Base-by-base conservation (phyloP, 2,888 invertebrate genomes). In the Protodeltote pygarga region DNA sequence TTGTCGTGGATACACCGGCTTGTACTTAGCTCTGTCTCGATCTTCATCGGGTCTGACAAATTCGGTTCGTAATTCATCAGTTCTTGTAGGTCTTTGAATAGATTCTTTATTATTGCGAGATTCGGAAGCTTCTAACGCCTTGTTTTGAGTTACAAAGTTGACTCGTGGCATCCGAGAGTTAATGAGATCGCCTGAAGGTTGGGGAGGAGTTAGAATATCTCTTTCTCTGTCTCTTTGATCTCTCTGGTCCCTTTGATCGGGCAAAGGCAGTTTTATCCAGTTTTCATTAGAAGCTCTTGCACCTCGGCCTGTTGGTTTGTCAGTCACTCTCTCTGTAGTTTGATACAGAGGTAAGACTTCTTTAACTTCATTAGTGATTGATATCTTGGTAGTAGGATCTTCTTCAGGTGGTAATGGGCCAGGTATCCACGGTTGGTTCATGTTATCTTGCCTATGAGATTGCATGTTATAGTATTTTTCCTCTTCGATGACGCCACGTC, bases 131-230 rank as follows among this genome's bases (percentile, higher is more conserved):
- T 92, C 91, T 14, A 92, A 65, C 1, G 79, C 77, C 84, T 93
- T 93, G 54, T 94, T 93, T 72, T 94, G 94, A 0, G 95, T 95
- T 8, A 95, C 93, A 65, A 95, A 95, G 77, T 95, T 94, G 1
- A 95, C 94, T 65, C 94, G 81, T 0, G 95, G 94, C 81, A 94
- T 94, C 63, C 94, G 83, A 2, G 93, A 90, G 69, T 92, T 93
- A 14, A 92, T 87, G 1, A 93, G 83, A 11, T 94, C 94, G 45
- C 93, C 93, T 2, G 92, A 92, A 3, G 92, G 89, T 61, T 92
- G 86, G 0, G 93, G 91, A 17, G 93, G 93, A 0, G 93, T 87
- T 2, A 93, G 79, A n/a, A 90, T 84, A 37, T 91, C 87, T 19
- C 87, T 85, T 60, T 82, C 72, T 38, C 81, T 70, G 0, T 69